A percentile compares a stretch with the other conserved stretches of the same genome.
phyloP scores from a whole-genome alignment of 1,140 invertebrate genomes.

The Caenorhabditis brenneri region DNA sequence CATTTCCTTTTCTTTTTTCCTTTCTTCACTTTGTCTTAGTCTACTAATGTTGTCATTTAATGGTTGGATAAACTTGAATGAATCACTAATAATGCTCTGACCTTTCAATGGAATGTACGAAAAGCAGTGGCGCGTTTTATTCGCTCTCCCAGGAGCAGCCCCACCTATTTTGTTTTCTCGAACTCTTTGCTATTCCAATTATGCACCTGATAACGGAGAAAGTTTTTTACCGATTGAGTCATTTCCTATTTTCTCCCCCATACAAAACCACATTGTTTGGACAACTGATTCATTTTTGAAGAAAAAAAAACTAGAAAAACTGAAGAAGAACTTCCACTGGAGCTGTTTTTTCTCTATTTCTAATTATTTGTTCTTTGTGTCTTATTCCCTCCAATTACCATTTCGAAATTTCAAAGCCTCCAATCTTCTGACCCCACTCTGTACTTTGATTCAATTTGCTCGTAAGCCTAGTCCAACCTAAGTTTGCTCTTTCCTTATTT shows the following conservation, averaged over 20 bases:
- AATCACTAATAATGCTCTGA: conserved; percentile 21
- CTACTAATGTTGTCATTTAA: conserved; percentile 24
- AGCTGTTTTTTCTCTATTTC: not conserved
- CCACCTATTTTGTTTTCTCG: not conserved
- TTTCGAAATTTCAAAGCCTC: not conserved
- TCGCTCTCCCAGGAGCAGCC: not conserved
- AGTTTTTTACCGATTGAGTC: conserved; percentile 9
- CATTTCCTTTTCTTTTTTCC: not conserved
- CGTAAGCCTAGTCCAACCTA: conserved; percentile 5
- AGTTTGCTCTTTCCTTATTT: conserved; percentile 19
- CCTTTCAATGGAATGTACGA: not conserved
- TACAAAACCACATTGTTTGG: conserved; percentile 6
- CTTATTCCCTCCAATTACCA: not conserved
- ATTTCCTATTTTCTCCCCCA: conserved; percentile 8
- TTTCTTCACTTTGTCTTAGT: conserved; percentile 23
- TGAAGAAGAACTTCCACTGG: not conserved
- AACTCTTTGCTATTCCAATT: not conserved
- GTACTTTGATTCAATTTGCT: not conserved
- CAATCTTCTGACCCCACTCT: not conserved
- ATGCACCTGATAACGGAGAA: not conserved
- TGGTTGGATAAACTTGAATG: conserved; percentile 24
- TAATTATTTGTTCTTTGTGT: not conserved
- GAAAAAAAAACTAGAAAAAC: conserved; percentile 22
- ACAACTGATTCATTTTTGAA: conserved; percentile 29
- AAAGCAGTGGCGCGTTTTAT: not conserved